Evolutionary conservation across 64 coral and sea anemone genomes (phyloP).

Genomic region (Pachyseris speciosa): DNA sequence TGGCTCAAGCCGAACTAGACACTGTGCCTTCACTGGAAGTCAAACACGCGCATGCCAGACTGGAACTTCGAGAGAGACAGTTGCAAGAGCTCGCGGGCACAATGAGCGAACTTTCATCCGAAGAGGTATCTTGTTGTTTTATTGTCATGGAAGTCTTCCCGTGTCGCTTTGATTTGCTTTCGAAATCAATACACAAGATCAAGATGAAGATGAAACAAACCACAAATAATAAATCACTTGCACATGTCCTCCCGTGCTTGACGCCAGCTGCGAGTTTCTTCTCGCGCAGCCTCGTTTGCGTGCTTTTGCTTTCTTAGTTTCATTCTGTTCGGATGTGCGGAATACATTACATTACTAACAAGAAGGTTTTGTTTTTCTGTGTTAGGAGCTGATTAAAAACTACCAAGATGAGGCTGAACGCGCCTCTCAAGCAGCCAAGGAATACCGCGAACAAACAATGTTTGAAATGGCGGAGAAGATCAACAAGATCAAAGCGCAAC

Average conservation of each 20-base stretch:
- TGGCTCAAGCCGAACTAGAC: constrained; percentile 81
- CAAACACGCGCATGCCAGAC: constrained; percentile 93
- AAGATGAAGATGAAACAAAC: no score
- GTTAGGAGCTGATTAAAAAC: constrained; percentile 80
- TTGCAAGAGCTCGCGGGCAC: constrained; percentile 96
- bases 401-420: constrained; percentile 78
- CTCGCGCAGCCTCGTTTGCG: no score
- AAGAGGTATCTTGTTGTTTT: constrained; percentile 73
- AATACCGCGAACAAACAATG: constrained; percentile 94
- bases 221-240: neutral
- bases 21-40: constrained; percentile 88
- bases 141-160: neutral
- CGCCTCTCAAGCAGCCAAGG: constrained; percentile 86
- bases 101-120: constrained; percentile 92
- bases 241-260: neutral
- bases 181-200: no score
- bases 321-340: neutral
- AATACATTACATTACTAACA: neutral
- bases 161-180: neutral
- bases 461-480: constrained; percentile 98
- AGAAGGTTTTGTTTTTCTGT: neutral
- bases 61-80: constrained; percentile 92
- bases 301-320: neutral
- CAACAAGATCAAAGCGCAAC: constrained; percentile 88
- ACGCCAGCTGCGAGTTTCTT: no score